Percentiles rank a stretch among this genome's conserved stretches.
These are phyloP conservation scores for Catamblyrhynchus diadema DNA, from an alignment of 2,797 vertebrate species.

Conservation along the genomic window DNA sequence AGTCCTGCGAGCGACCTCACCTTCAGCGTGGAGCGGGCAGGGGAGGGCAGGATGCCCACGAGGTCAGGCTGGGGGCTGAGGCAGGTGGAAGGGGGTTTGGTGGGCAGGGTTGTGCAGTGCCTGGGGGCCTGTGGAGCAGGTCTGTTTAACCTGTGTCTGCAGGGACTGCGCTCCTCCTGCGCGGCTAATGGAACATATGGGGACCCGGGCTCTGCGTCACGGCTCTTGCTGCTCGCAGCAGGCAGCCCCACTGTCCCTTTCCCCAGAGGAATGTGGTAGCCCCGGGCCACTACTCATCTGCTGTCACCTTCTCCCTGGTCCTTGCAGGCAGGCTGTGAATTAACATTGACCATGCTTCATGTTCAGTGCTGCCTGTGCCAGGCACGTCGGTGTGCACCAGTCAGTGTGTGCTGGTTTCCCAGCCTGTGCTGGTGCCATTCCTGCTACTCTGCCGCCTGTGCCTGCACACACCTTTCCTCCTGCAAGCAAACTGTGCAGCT, in stretches of 20 bases:
- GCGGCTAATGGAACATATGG: not conserved
- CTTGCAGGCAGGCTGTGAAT: not conserved
- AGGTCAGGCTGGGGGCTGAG: not conserved
- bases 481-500: not conserved
- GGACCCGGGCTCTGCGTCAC: not conserved
- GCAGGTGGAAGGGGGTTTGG: not conserved
- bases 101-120: fast-evolving
- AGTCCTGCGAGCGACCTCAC: not conserved
- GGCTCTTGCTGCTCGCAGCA: not conserved
- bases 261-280: slow-evolving; percentile 14
- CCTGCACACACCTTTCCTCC: not conserved
- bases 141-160: not conserved
- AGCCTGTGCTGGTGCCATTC: not conserved
- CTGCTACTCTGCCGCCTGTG: not conserved
- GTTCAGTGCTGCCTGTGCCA: not conserved
- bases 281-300: not conserved
- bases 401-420: not conserved
- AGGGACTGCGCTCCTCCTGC: not conserved
- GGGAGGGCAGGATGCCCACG: not conserved
- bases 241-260: not conserved
- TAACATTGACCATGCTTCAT: fast-evolving
- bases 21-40: fast-evolving
- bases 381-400: fast-evolving
- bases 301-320: not conserved
- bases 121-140: not conserved